A percentile compares a stretch with the other conserved stretches of the same genome.
Conservation (phyloP, 2,113 vertebrate species). For the Symphodus melops region DNA sequence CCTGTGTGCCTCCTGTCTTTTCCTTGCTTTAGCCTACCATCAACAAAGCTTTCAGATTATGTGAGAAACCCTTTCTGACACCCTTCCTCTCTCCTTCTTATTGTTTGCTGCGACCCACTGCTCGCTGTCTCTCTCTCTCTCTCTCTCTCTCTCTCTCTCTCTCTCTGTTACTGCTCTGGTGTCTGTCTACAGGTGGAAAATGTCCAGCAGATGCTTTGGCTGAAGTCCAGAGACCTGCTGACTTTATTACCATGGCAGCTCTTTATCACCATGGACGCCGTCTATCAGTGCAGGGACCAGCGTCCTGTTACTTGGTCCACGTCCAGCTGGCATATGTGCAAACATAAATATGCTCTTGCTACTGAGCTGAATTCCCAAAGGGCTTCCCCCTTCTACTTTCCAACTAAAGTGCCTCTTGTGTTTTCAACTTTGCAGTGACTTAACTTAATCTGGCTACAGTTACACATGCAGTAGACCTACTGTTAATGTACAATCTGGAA, state of each 20-base stretch:
- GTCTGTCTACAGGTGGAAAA: slow-evolving; percentile 53
- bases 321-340: slow-evolving; percentile 29
- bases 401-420: not conserved
- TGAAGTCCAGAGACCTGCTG: slow-evolving; percentile 30
- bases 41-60: slow-evolving; percentile 20
- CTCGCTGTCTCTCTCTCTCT: no score
- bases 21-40: slow-evolving; percentile 23
- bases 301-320: slow-evolving; percentile 30
- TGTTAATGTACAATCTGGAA: slow-evolving; percentile 12
- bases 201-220: slow-evolving; percentile 47
- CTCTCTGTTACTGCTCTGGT: slow-evolving; percentile 3
- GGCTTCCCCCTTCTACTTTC: slow-evolving; percentile 10
- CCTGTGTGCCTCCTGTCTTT: slow-evolving; percentile 1
- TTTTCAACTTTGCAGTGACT: not conserved
- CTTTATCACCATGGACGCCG: slow-evolving; percentile 43
- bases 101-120: not conserved
- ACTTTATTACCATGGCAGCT: slow-evolving; percentile 36
- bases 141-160: not conserved
- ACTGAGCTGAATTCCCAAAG: not conserved
- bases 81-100: not conserved
- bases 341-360: slow-evolving; percentile 13
- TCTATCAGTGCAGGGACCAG: slow-evolving; percentile 3
- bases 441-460: not conserved
- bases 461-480: not conserved
- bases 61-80: slow-evolving; percentile 30